Base-by-base conservation (phyloP, 2,888 invertebrate genomes). In the Synergus gifuensis region DNA sequence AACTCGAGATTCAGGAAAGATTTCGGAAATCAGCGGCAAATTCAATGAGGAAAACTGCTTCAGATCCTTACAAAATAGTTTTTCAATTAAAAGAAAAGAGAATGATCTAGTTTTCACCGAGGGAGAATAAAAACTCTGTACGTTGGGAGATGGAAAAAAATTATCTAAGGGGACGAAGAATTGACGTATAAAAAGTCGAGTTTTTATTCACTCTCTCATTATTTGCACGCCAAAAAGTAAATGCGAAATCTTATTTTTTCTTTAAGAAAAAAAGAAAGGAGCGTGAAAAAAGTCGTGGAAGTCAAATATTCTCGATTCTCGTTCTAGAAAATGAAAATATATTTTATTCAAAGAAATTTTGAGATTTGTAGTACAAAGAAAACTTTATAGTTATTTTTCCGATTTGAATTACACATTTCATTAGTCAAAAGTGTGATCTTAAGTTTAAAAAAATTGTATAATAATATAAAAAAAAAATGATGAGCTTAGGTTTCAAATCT, bases 91-190 rank as follows among this genome's bases (percentile, higher is more conserved):
- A 7, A 40, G 14, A 77, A 60, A 77, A 63, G 16, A 40, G 62
- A 63, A 16, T 42, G 14, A 42, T 44, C 18, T 18, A 22, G 14
- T 67, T 67, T 73, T 16, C 36, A n/a, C 46, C 8, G 49, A 73
- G 54, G 28, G 54, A 16, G 73, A 73, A 54, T 73, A 73, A 73
- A 73, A 73, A 36, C 73, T 73, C 54, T 36, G 36, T 40, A 73
- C 54, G 73, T 73, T 73, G 36, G 49, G 28, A 73, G n/a, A 54
- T n/a, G 73, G 54, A 73, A 28, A 54, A 66, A 28, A 73, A 73
- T 73, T 54, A 73, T 73, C 73, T 73, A 73, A 40, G 73, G 73
- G 73, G 69, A 69, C 14, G 49, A 73, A 36, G 49, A 28, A 18
- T 18, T 60, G 22, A 73, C 73, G 36, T 73, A 73, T 73, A 36